Evolutionary conservation across 1,140 invertebrate genomes (phyloP).

Genomic region (Tetraneura akinire): DNA sequence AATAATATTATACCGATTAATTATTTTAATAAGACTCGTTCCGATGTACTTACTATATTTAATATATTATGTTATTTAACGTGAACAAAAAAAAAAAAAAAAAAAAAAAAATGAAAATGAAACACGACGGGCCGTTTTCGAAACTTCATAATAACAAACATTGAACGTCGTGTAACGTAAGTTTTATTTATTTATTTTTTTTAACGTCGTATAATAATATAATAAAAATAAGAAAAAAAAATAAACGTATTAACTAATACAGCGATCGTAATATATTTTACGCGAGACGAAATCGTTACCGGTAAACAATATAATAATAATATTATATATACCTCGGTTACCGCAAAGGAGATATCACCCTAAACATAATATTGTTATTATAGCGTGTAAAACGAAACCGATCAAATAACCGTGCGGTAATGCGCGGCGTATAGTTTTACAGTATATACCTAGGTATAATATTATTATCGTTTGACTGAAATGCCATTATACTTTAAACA

Average conservation of each 20-base stretch:
- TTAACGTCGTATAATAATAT: slow-evolving; percentile 9
- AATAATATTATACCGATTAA: not conserved
- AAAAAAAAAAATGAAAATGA: too few relatives aligned
- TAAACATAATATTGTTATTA: not conserved
- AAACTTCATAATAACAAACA: too few relatives aligned
- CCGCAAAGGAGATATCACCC: not conserved
- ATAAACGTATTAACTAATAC: not conserved
- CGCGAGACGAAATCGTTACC: not conserved
- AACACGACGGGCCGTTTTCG: too few relatives aligned
- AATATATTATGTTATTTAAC: too few relatives aligned
- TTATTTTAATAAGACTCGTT: too few relatives aligned
- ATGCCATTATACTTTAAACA: not conserved
- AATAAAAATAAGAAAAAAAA: not conserved
- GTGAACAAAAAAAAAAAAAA: too few relatives aligned
- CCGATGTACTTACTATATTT: not conserved
- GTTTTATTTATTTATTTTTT: too few relatives aligned
- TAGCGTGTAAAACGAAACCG: not conserved
- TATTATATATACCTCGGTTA: not conserved
- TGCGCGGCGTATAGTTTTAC: too few relatives aligned
- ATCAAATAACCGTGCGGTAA: slow-evolving; percentile 22
- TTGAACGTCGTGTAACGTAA: too few relatives aligned
- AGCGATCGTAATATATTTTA: too few relatives aligned
- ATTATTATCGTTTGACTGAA: not conserved
- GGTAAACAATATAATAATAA: not conserved
- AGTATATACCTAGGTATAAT: not conserved